These are phyloP conservation scores for Sylvilagus floridanus DNA, from an alignment of 2,797 vertebrate genomes.

Conservation along the genomic window DNA sequence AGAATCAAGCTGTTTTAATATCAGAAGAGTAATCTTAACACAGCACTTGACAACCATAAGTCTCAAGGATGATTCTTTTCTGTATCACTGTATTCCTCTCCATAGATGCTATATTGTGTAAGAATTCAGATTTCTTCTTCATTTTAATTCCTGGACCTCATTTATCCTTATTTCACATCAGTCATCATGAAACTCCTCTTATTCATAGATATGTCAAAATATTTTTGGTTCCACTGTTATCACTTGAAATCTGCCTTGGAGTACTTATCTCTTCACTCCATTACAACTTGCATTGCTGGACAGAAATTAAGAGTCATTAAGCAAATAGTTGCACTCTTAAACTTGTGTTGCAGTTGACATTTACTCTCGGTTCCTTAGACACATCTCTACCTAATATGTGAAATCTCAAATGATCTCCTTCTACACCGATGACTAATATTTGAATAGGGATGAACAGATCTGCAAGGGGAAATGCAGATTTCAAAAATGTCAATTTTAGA, in stretches of 20 bases:
- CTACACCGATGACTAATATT: conserved; percentile 12
- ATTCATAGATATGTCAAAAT: background rate
- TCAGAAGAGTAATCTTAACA: background rate
- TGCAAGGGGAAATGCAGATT: background rate
- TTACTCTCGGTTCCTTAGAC: conserved; percentile 34
- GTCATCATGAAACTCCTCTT: background rate
- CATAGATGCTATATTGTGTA: background rate
- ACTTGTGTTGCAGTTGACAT: conserved; percentile 8
- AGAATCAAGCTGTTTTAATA: background rate
- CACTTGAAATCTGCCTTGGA: conserved; percentile 33
- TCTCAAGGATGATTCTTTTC: background rate
- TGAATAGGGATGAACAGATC: background rate
- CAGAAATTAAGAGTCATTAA: conserved; percentile 67
- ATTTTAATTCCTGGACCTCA: background rate
- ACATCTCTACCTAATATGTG: background rate
- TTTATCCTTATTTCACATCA: background rate
- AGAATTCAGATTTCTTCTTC: background rate
- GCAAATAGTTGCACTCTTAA: conserved; percentile 55
- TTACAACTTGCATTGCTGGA: background rate
- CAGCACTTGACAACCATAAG: background rate
- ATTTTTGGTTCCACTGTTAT: background rate
- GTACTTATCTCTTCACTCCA: conserved; percentile 3
- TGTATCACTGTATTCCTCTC: rapidly evolving
- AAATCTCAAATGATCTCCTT: conserved; percentile 41
- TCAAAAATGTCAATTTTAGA: background rate